phyloP scores from a whole-genome alignment of 2,888 invertebrate genomes.

The Orthonychiurus folsomi region DNA sequence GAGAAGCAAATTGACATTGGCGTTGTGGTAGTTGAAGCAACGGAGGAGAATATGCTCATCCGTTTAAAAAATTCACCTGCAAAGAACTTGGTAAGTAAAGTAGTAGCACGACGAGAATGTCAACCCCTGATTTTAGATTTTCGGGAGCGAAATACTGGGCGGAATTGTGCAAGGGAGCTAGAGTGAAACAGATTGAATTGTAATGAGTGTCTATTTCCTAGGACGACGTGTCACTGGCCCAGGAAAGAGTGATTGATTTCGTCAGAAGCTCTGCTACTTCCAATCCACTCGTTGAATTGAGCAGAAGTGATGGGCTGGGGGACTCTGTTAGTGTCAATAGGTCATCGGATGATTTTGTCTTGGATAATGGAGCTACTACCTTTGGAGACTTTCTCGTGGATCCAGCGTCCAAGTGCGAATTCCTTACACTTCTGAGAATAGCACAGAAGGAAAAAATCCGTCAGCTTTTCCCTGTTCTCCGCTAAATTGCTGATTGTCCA shows the following conservation, averaged over 20 bases:
- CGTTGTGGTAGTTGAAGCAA: background rate
- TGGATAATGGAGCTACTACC: background rate
- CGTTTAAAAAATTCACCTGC: conserved; percentile 8
- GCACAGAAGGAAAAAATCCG: conserved; percentile 13
- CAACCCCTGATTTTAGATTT: too few species aligned
- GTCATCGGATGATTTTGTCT: background rate
- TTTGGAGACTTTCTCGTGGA: conserved; percentile 18
- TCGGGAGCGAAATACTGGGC: too few species aligned
- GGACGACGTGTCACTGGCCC: conserved; percentile 14
- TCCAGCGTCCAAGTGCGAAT: conserved; percentile 15
- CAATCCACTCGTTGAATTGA: background rate
- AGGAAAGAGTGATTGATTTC: conserved; percentile 20
- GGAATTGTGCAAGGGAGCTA: too few species aligned
- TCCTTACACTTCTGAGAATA: conserved; percentile 16
- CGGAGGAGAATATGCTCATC: conserved; percentile 7
- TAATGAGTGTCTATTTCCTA: conserved; percentile 8
- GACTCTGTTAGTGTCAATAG: background rate
- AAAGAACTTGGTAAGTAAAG: conserved; percentile 12
- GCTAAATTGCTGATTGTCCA: background rate
- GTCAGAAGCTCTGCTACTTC: conserved; percentile 12
- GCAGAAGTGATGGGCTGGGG: background rate
- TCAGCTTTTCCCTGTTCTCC: conserved; percentile 13
- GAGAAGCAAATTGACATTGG: background rate
- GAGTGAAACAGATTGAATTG: conserved; percentile 4
- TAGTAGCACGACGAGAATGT: too few species aligned